Percentiles rank a stretch among this genome's conserved stretches.
Evolutionary conservation across 2,113 vertebrate species (phyloP).

Genomic region (Bungarus multicinctus): DNA sequence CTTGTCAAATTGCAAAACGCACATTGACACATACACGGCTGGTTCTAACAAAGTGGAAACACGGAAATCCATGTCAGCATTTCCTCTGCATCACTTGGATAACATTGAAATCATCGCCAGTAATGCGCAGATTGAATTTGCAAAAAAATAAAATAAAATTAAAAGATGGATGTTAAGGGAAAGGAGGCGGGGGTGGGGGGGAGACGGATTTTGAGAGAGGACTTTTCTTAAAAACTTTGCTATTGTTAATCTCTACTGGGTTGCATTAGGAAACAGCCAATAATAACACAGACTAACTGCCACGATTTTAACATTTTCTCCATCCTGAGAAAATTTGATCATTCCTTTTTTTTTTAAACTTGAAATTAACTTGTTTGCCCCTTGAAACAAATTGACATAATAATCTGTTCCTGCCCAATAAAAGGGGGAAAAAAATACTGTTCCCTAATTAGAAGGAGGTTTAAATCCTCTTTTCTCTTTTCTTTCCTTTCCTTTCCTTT

Average conservation of each 20-base stretch:
- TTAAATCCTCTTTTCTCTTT: neutral
- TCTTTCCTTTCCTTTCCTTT: neutral
- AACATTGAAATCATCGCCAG: constrained; percentile 2
- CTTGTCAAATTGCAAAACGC: neutral
- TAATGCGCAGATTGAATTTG: neutral
- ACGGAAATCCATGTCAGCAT: neutral
- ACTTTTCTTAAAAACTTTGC: neutral
- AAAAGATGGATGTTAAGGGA: neutral
- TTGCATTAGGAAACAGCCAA: neutral
- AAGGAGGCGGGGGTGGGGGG: too few relatives aligned
- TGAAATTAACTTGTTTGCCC: constrained; percentile 18
- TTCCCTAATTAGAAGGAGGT: neutral
- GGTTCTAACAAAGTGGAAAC: constrained; percentile 38
- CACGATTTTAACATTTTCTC: neutral
- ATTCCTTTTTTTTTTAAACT: constrained; percentile 18
- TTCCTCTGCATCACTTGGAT: neutral
- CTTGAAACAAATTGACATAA: constrained; percentile 11
- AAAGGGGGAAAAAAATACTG: neutral
- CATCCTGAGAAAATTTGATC: constrained; percentile 21
- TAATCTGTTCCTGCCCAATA: neutral
- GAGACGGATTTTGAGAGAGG: neutral
- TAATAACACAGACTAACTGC: neutral
- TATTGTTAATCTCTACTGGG: neutral
- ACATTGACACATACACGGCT: too few relatives aligned
- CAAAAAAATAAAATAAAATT: neutral